A percentile compares a stretch with the other conserved stretches of the same genome.
Conservation (phyloP, 2,888 invertebrate genomes). For the Dryocosmus kuriphilus region DNA sequence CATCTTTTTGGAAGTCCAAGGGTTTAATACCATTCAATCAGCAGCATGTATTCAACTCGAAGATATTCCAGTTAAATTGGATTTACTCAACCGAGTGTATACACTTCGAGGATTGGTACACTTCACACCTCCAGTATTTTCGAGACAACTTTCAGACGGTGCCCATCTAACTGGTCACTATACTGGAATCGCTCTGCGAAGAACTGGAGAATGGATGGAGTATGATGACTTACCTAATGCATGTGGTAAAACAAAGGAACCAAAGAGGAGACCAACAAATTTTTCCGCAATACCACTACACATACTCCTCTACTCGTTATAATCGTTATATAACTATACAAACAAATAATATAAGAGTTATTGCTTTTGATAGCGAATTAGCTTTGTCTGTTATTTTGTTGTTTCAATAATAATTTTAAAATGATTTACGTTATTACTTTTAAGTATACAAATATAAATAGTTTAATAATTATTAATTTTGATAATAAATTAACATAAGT, state of each 20-base stretch:
- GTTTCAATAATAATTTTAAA: too few relatives aligned
- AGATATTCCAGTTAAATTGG: neutral
- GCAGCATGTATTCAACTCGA: neutral
- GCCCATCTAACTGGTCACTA: neutral
- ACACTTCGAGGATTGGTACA: slow-evolving; percentile 3
- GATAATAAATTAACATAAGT: too few relatives aligned
- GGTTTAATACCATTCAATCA: neutral
- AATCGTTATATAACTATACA: too few relatives aligned
- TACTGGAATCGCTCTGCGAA: neutral
- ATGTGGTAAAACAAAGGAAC: slow-evolving; percentile 1
- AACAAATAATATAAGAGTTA: too few relatives aligned
- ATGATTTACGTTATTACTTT: too few relatives aligned
- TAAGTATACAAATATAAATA: too few relatives aligned
- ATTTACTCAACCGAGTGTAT: neutral
- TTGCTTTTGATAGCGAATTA: too few relatives aligned
- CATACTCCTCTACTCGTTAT: neutral
- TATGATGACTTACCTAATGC: neutral
- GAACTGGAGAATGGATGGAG: slow-evolving; percentile 4
- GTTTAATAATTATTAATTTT: too few relatives aligned
- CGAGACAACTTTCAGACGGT: neutral
- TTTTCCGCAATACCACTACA: neutral
- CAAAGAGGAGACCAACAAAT: neutral
- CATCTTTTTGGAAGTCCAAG: slow-evolving; percentile 2
- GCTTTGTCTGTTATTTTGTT: too few relatives aligned
- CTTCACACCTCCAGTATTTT: neutral